Base-by-base conservation (phyloP, 2,888 invertebrate genomes). In the Drosophila anomalata region DNA sequence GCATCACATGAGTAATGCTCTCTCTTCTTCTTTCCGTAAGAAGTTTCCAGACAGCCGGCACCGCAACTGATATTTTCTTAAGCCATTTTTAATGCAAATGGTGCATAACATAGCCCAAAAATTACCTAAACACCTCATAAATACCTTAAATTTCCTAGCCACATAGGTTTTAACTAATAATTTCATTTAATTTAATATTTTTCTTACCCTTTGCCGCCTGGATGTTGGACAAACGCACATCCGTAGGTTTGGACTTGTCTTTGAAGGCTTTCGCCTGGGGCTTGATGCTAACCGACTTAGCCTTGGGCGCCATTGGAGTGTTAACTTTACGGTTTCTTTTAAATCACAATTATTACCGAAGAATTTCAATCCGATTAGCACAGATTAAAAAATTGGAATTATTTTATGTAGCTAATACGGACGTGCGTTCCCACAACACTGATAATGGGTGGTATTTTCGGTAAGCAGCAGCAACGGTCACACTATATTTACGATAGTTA, bases 171-270 rank as follows among this genome's bases (percentile, higher is more conserved):
- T 54, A 14, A 31, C 36, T 67, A 7, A 73, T 51, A 12, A 51
- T 73, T 71, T 22, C 0, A 17, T 14, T 33, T 14, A 7, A 31
- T 47, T 72, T 46, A 26, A 52, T 22, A 8, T 17, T 44, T 57
- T 50, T 58, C 65, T 83, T 94, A 98, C 98, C 98, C 96, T 99
- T 99, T 59, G 98, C 99, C 89, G 99, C 99, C 92, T 96, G 96
- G 88, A 99, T 99, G 92, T 99, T 99, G 91, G 98, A 99, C 78
- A 94, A 93, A 60, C 99, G 95, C 89, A 99, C 97, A 93, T 98
- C 98, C 44, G 95, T 94, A 47, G 99, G 99, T 93, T 99, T 99
- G 89, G 95, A 96, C 94, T 97, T 97, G 92, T 97, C 97, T 92
- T 96, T 97, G 90, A 96, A 97, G 56, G 96, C 95, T 54, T 93